Percentiles rank a stretch among this genome's conserved stretches.
Conservation (phyloP, 2,113 vertebrate species). For the Grus americana region DNA sequence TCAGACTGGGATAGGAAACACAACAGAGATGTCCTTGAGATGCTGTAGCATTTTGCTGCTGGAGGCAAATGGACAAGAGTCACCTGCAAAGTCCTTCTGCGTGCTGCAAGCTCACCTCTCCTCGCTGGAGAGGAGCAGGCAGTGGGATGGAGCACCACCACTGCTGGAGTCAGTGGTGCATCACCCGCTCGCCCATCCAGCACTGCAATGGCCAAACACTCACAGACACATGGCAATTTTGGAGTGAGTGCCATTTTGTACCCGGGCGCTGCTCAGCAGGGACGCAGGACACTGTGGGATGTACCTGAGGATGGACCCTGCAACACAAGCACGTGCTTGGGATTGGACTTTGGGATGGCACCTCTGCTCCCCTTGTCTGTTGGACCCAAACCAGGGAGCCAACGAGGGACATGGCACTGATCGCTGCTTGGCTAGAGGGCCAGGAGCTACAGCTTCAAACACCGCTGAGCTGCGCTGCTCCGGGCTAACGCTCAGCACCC, state of each 20-base stretch:
- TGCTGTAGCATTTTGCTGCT: neutral
- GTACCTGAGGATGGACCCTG: neutral
- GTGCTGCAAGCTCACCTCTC: neutral
- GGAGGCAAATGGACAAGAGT: neutral
- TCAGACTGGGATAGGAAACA: constrained; percentile 1
- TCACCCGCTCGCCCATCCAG: fast-evolving
- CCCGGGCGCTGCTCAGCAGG: neutral
- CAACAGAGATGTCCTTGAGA: constrained; percentile 22
- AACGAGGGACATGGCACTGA: neutral
- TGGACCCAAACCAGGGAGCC: neutral
- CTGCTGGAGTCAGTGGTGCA: neutral
- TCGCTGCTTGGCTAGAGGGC: fast-evolving
- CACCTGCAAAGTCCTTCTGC: neutral
- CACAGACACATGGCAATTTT: neutral
- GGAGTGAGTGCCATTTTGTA: neutral
- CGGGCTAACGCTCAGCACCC: neutral
- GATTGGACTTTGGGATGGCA: fast-evolving
- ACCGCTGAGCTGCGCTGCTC: neutral
- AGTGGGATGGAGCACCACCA: fast-evolving
- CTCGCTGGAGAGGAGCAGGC: neutral
- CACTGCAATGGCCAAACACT: neutral
- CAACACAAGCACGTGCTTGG: neutral
- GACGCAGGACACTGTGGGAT: neutral
- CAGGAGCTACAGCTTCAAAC: neutral
- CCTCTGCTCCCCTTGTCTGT: neutral